Evolutionary conservation across 2,113 vertebrate genomes (phyloP).

Genomic region (Paraplagusia blochii): DNA sequence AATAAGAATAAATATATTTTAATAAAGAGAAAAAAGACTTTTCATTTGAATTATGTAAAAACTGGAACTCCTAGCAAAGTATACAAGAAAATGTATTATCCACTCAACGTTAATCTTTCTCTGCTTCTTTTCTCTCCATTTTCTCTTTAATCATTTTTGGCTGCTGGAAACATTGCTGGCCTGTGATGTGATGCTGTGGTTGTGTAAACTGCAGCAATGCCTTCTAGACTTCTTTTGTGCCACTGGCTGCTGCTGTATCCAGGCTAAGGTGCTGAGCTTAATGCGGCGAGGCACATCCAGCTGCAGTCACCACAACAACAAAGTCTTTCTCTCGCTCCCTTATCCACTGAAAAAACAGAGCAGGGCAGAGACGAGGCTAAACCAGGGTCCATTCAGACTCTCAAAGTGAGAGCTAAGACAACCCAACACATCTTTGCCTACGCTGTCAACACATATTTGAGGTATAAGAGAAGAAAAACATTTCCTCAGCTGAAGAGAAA

Average conservation of each 20-base stretch:
- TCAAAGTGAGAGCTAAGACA: slow-evolving; percentile 13
- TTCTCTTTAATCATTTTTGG: slow-evolving; percentile 11
- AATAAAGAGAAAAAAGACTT: no score
- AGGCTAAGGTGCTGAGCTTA: slow-evolving; percentile 59
- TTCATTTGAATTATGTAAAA: no score
- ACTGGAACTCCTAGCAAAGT: no score
- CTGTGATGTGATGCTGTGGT: slow-evolving; percentile 59
- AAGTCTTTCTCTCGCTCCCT: slow-evolving; percentile 31
- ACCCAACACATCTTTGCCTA: slow-evolving; percentile 8
- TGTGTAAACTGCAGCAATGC: slow-evolving; percentile 59
- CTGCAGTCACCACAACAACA: slow-evolving; percentile 61
- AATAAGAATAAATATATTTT: no score
- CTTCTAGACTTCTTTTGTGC: slow-evolving; percentile 53
- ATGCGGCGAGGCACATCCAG: slow-evolving; percentile 58
- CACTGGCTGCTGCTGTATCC: slow-evolving; percentile 42
- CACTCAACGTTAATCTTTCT: background rate
- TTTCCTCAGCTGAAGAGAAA: slow-evolving; percentile 32
- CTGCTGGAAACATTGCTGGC: slow-evolving; percentile 43
- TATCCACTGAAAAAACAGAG: slow-evolving; percentile 6
- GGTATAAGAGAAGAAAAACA: background rate
- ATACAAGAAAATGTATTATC: no score
- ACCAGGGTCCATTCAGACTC: background rate
- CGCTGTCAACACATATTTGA: slow-evolving; percentile 8
- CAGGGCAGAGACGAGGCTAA: slow-evolving; percentile 9
- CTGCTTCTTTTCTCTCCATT: background rate